Conservation (phyloP, 2,797 vertebrate species). For the Acanthurus lineatus region DNA sequence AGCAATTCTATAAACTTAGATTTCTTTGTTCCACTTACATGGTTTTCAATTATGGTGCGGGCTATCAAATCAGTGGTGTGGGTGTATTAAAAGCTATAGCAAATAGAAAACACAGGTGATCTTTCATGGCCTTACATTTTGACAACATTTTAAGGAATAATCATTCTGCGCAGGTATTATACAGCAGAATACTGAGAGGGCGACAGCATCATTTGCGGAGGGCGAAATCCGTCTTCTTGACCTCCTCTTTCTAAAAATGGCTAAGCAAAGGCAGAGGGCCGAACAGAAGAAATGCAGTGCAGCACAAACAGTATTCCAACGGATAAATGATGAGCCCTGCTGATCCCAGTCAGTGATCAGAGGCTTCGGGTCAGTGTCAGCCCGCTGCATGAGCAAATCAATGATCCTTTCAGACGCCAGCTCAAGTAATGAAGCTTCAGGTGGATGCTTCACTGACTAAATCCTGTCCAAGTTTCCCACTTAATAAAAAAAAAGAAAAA, state of each 20-base stretch:
- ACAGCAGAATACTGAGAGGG: neutral
- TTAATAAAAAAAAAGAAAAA: neutral
- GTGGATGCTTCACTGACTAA: slow-evolving; percentile 31
- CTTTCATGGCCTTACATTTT: too few relatives aligned
- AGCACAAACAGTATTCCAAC: slow-evolving; percentile 40
- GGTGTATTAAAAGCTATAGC: neutral
- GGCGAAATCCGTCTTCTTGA: neutral
- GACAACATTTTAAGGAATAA: too few relatives aligned
- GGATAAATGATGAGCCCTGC: slow-evolving; percentile 63
- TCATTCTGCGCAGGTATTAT: too few relatives aligned
- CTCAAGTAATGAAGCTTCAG: slow-evolving; percentile 45
- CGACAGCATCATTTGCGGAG: neutral
- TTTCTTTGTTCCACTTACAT: neutral
- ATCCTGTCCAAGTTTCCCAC: slow-evolving; percentile 4
- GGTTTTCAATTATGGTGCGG: slow-evolving; percentile 4
- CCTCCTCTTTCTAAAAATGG: neutral
- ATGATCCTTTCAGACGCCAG: slow-evolving; percentile 43
- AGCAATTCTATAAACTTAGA: neutral
- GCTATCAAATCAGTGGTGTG: neutral
- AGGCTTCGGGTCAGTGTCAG: slow-evolving; percentile 57
- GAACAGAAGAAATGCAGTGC: slow-evolving; percentile 20
- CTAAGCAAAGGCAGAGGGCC: slow-evolving; percentile 9
- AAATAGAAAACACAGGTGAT: neutral
- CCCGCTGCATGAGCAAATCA: slow-evolving; percentile 52
- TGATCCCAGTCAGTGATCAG: slow-evolving; percentile 58